Base-by-base conservation (phyloP, 2,113 vertebrate genomes). In the Phaethon lepturus region DNA sequence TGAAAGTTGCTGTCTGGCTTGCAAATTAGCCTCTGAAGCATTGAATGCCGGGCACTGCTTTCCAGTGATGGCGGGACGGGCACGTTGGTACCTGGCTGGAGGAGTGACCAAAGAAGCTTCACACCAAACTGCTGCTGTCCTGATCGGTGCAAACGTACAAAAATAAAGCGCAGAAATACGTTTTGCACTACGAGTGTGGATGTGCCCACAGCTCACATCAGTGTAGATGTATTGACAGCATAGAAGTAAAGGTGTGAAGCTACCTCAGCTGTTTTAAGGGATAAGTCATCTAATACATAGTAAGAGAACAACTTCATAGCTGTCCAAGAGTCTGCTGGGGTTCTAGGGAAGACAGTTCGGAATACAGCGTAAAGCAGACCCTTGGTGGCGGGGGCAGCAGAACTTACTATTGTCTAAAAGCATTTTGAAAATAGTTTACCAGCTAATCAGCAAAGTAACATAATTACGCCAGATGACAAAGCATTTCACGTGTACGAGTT, bases 401-500 rank as follows among this genome's bases (percentile, higher is more conserved):
- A 47, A 49, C 64, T 88, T 94, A 29, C 38, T 84, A n/a, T 84
- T 89, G 90, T 83, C 90, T 81, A 47, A 90, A 97, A 96, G 86
- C 75, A 75, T 94, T 97, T 96, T 68, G 15, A 22, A 42, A 56
- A 83, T 53, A 23, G 63, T 94, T 97, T 94, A 90, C 66, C 81
- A 88, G 86, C 88, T 89, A 90, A 94, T 74, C 71, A 68, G 66
- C 63, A 88, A 95, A 93, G 92, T 66, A 80, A 62, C 64, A 66
- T 83, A 74, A 91, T 97, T 95, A 90, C 72, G 50, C 74, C 88
- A 93, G 84, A 85, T 92, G 92, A 93, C 86, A 90, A 77, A 97
- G 91, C 18, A 1, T 86, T 93, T 76, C 2, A 2, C 1, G 0
- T 40, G 13, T 95, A 31, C 80, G 82, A 84, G 79, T 93, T 96